Base-by-base conservation (phyloP, 2,113 vertebrate genomes). In the Cebidichthys violaceus region DNA sequence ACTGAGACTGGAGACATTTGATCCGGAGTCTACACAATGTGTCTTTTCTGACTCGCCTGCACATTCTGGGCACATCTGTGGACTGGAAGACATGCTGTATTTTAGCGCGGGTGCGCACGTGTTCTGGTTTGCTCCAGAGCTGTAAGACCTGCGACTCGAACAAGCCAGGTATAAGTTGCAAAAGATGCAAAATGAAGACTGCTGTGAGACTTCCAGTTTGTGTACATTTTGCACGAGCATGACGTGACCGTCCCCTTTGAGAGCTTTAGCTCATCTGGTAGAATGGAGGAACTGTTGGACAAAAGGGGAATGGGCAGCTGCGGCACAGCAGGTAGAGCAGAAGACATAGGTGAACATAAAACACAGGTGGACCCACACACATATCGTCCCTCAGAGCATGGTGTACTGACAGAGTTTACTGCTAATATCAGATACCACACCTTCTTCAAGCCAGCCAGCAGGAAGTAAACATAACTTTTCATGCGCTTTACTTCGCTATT, bases 11-110 rank as follows among this genome's bases (percentile, higher is more conserved):
- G 75, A 60, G 76, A 61, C n/a, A 39, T 78, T 27, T 70, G 55
- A 60, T 78, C 29, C 8, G 54, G 29, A 69, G 39, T 60, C 45
- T 60, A 55, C 75, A 69, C 75, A 69, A 70, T 70, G 68, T 14
- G 29, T 77, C 47, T 60, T 77, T 45, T 68, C 37, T 68, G 47
- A 24, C 20, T 41, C 39, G 39, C 39, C 39, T 3, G 39, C 39
- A 41, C 41, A 29, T 60, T 60, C 50, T 9, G 45, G 33, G 47
- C 22, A 20, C 59, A 17, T 10, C 7, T 18, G 59, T 9, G 37
- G 61, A 27, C 45, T 39, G 37, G 54, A 29, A 4, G 14, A 72
- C 35, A 8, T 27, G 14, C 14, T 59, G 41, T 47, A 22, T 66
- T 66, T 66, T 6, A 55, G 17, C 6, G 31, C 18, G 39, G 20